Evolutionary conservation across 2,797 vertebrate genomes (phyloP).

Genomic region (Sebastes hubbsi): DNA sequence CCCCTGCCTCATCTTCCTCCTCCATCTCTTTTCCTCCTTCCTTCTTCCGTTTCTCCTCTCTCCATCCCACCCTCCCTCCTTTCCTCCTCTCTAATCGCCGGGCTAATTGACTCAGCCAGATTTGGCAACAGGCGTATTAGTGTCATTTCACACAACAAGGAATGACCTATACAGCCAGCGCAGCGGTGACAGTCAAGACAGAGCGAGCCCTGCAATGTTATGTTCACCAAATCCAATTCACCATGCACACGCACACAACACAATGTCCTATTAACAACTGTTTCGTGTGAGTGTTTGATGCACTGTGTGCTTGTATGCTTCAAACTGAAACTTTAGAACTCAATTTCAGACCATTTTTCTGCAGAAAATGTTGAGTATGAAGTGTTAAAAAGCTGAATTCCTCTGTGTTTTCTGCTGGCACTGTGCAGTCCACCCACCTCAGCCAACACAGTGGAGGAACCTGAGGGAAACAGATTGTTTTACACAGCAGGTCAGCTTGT

Average conservation of each 20-base stretch:
- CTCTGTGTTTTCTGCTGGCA: background rate
- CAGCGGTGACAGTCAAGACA: conserved; percentile 37
- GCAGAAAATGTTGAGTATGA: background rate
- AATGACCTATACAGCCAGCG: conserved; percentile 55
- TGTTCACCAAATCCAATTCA: conserved; percentile 4
- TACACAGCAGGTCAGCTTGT: background rate
- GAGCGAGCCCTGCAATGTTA: conserved; percentile 5
- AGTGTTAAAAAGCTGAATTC: background rate
- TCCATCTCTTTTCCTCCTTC: conserved; percentile 1
- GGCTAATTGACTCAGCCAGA: conserved; percentile 78
- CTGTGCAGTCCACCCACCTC: background rate
- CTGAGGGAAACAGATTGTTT: background rate
- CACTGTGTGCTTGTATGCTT: background rate
- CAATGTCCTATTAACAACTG: background rate
- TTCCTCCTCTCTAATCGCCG: conserved; percentile 60
- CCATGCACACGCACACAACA: background rate
- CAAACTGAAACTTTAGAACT: background rate
- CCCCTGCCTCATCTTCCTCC: background rate
- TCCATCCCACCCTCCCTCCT: conserved; percentile 6
- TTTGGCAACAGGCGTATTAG: conserved; percentile 77
- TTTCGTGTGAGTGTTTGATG: background rate
- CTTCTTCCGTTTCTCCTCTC: background rate
- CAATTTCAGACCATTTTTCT: background rate
- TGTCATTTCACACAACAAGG: conserved; percentile 73
- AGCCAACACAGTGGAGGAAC: background rate